phyloP scores from a whole-genome alignment of 2,113 vertebrate genomes.

The Cynocephalus volans region DNA sequence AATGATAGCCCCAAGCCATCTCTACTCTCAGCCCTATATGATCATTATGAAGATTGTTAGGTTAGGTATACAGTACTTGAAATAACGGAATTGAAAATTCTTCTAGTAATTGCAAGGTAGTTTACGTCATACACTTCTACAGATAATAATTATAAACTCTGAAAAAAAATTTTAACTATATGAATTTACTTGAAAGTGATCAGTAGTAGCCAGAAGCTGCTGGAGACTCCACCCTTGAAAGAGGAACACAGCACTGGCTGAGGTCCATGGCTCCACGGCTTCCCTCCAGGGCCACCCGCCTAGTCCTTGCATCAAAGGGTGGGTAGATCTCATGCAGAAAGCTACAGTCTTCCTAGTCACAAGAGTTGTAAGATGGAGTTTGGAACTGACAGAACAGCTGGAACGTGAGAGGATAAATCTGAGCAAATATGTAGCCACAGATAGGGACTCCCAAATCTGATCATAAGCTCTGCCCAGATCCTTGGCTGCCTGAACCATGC shows the following conservation, averaged over 20 bases:
- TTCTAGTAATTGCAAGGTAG: background rate
- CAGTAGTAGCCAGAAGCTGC: background rate
- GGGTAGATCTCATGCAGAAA: too few relatives aligned
- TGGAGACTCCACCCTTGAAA: background rate
- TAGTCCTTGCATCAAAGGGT: background rate
- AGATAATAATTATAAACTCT: background rate
- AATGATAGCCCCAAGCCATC: background rate
- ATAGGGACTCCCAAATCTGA: background rate
- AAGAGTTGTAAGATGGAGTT: background rate
- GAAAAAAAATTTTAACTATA: background rate
- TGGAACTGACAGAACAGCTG: background rate
- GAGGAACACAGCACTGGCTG: background rate
- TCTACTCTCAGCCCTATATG: background rate
- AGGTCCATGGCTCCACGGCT: accelerated
- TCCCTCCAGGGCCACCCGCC: background rate
- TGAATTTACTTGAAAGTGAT: background rate
- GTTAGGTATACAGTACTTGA: background rate
- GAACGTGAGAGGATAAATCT: background rate
- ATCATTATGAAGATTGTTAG: background rate
- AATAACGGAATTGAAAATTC: background rate
- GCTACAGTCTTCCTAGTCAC: background rate
- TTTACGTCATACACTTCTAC: background rate
- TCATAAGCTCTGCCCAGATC: background rate
- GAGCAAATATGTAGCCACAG: background rate
- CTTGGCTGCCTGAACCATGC: background rate